phyloP scores from a whole-genome alignment of 2,888 invertebrate genomes.

The Panzeria rudis region DNA sequence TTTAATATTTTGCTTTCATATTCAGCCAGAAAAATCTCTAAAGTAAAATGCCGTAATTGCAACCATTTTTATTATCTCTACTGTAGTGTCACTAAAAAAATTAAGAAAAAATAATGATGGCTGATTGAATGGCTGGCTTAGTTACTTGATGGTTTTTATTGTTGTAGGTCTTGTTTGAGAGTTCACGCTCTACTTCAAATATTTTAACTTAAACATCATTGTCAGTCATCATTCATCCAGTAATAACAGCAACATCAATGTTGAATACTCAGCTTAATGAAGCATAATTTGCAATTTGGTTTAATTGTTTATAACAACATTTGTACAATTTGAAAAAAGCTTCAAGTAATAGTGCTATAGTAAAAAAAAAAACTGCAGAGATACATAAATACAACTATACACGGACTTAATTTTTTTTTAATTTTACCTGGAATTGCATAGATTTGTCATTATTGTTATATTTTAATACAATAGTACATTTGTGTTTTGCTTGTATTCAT shows the following conservation, averaged over 20 bases:
- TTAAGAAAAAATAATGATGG: not conserved
- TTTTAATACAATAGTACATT: not conserved
- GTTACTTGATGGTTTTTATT: not conserved
- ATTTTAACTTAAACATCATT: constrained; percentile 46
- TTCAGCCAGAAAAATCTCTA: too few relatives aligned
- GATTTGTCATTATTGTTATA: not conserved
- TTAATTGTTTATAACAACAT: constrained; percentile 54
- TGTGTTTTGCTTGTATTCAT: not conserved
- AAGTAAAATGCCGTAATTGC: too few relatives aligned
- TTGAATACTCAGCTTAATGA: constrained; percentile 49
- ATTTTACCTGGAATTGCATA: not conserved
- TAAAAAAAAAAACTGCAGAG: too few relatives aligned
- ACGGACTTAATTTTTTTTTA: too few relatives aligned
- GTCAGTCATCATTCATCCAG: constrained; percentile 50
- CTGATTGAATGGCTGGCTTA: not conserved
- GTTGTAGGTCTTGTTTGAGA: not conserved
- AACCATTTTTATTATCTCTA: too few relatives aligned
- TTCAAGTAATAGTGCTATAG: too few relatives aligned
- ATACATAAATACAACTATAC: too few relatives aligned
- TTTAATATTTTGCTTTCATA: too few relatives aligned
- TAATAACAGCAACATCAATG: constrained; percentile 10
- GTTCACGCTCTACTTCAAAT: constrained; percentile 7
- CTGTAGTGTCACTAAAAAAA: not conserved
- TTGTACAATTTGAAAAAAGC: not conserved
- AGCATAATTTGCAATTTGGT: constrained; percentile 68